Conservation (phyloP, 2,113 vertebrate genomes). For the Acrocephalus kingi region DNA sequence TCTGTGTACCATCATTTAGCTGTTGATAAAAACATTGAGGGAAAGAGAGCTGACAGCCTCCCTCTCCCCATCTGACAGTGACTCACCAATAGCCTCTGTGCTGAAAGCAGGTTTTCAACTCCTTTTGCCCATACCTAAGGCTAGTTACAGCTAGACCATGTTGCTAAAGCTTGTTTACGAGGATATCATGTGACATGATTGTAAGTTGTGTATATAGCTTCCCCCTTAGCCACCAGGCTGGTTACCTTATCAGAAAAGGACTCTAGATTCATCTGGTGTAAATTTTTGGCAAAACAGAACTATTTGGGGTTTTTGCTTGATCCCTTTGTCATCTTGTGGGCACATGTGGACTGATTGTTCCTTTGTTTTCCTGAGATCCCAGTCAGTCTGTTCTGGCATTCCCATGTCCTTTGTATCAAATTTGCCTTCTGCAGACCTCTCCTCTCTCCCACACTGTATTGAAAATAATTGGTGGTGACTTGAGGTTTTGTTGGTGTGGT, state of each 20-base stretch:
- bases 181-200: neutral
- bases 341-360: neutral
- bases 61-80: neutral
- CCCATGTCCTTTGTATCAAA: rapidly evolving
- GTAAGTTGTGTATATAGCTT: neutral
- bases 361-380: neutral
- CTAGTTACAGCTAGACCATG: neutral
- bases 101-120: neutral
- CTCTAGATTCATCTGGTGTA: neutral
- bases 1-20: neutral
- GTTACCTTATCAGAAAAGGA: neutral
- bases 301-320: neutral
- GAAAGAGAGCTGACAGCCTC: neutral
- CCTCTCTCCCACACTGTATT: neutral
- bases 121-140: neutral
- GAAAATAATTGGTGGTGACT: neutral
- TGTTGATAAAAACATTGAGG: neutral
- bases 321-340: neutral
- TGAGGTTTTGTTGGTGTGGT: neutral
- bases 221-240: neutral
- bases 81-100: neutral
- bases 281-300: neutral
- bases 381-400: neutral
- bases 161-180: neutral
- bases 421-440: neutral